phyloP scores from a whole-genome alignment of 35 echinoderm and acorn worm genomes.

The Holothuria glaberrima region DNA sequence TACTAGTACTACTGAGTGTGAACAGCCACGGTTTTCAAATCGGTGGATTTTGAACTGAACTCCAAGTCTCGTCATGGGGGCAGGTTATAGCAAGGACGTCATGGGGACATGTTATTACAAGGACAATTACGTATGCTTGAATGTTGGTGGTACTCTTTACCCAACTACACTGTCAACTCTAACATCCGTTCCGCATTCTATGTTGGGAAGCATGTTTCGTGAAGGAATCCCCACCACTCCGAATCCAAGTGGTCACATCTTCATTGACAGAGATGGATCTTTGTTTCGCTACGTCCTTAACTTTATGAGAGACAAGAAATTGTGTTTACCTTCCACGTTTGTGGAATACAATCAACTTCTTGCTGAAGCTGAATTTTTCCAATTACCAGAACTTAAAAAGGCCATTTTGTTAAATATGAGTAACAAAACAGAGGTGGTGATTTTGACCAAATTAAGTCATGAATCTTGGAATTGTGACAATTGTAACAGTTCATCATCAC shows the following conservation, averaged over 20 bases:
- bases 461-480: no score
- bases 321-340: slow-evolving; percentile 22
- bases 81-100: no score
- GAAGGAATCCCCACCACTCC: background rate
- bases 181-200: background rate
- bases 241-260: background rate
- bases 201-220: slow-evolving; percentile 51
- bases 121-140: slow-evolving; percentile 23
- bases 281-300: slow-evolving; percentile 39
- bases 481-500: no score
- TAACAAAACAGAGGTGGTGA: no score
- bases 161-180: slow-evolving; percentile 34
- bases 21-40: no score
- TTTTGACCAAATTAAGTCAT: no score
- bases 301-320: slow-evolving; percentile 2
- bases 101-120: no score
- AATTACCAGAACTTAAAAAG: no score
- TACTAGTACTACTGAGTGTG: no score
- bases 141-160: slow-evolving; percentile 54
- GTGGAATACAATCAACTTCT: slow-evolving; percentile 6
- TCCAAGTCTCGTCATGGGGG: no score
- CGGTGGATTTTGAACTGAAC: no score
- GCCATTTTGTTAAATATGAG: no score
- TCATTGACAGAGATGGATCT: slow-evolving; percentile 51
- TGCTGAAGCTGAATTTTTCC: slow-evolving; percentile 40